A percentile compares a stretch with the other conserved stretches of the same genome.
phyloP scores from a whole-genome alignment of 1,140 invertebrate genomes.

The Drosophila lini region DNA sequence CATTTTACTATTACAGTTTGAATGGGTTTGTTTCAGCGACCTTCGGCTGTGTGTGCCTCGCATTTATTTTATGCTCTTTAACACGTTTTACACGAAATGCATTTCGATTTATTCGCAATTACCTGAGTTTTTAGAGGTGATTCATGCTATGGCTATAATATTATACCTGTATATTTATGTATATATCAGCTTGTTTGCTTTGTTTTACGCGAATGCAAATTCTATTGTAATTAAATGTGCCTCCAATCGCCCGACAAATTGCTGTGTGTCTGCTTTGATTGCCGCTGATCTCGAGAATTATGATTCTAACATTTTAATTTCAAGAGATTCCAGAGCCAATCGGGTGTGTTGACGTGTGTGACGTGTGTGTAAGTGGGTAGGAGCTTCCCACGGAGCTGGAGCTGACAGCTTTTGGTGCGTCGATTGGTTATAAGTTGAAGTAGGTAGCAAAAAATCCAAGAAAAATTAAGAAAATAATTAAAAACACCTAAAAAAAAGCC shows the following conservation, averaged over 20 bases:
- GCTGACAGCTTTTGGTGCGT: slow-evolving; percentile 28
- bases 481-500: neutral
- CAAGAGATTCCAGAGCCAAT: slow-evolving; percentile 27
- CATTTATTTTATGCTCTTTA: slow-evolving; percentile 62
- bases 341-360: slow-evolving; percentile 12
- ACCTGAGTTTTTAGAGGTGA: slow-evolving; percentile 44
- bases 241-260: slow-evolving; percentile 64
- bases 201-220: slow-evolving; percentile 59
- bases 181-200: neutral
- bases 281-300: slow-evolving; percentile 53
- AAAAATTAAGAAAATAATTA: neutral
- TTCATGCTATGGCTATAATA: slow-evolving; percentile 47
- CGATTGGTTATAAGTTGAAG: neutral
- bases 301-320: slow-evolving; percentile 63
- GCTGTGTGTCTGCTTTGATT: slow-evolving; percentile 27
- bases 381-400: slow-evolving; percentile 57
- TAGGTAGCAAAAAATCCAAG: neutral
- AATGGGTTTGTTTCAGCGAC: slow-evolving; percentile 51
- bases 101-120: slow-evolving; percentile 65
- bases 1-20: slow-evolving; percentile 35
- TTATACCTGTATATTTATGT: neutral
- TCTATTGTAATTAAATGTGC: slow-evolving; percentile 62
- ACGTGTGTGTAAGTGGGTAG: neutral
- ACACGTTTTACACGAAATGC: slow-evolving; percentile 62
- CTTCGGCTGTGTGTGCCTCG: slow-evolving; percentile 56